phyloP scores from a whole-genome alignment of 2,888 invertebrate species.

The Lacanobia oleracea region DNA sequence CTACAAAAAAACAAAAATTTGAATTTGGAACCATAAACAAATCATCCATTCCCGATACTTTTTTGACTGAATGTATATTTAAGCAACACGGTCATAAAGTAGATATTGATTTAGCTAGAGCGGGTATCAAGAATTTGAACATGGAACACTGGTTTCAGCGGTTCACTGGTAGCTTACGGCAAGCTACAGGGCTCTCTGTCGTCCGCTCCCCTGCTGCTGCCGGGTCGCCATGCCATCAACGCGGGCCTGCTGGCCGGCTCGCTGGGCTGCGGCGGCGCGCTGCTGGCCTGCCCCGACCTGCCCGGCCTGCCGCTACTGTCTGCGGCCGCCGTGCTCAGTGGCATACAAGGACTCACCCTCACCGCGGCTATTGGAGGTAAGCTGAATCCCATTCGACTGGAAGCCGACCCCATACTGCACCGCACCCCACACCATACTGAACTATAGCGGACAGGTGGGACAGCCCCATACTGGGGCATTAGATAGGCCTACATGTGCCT shows the following conservation, averaged over 20 bases:
- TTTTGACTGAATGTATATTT: too few relatives aligned
- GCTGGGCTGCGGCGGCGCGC: slow-evolving; percentile 93
- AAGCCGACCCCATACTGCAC: too few relatives aligned
- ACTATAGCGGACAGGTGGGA: too few relatives aligned
- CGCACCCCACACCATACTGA: too few relatives aligned
- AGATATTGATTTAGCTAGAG: background rate
- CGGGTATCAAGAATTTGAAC: background rate
- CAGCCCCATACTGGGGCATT: too few relatives aligned
- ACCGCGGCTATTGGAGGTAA: slow-evolving; percentile 97
- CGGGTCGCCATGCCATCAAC: slow-evolving; percentile 95
- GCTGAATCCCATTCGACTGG: too few relatives aligned
- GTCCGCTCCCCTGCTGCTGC: slow-evolving; percentile 95
- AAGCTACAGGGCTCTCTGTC: slow-evolving; percentile 96
- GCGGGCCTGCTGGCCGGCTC: slow-evolving; percentile 92
- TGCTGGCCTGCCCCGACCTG: slow-evolving; percentile 90
- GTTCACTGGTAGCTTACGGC: slow-evolving; percentile 96
- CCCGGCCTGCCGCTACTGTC: slow-evolving; percentile 94
- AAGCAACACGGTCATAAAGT: background rate
- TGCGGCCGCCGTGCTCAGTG: slow-evolving; percentile 94
- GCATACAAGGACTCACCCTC: slow-evolving; percentile 96
- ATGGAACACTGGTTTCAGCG: slow-evolving; percentile 87
- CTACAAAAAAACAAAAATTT: too few relatives aligned
- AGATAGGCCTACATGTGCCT: too few relatives aligned
- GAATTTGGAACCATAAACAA: too few relatives aligned
- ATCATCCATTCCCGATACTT: too few relatives aligned